A percentile compares a stretch with the other conserved stretches of the same genome.
Conservation (phyloP, 30 jellyfish, hydroid and myxozoan species). For the Hydractinia echinata region DNA sequence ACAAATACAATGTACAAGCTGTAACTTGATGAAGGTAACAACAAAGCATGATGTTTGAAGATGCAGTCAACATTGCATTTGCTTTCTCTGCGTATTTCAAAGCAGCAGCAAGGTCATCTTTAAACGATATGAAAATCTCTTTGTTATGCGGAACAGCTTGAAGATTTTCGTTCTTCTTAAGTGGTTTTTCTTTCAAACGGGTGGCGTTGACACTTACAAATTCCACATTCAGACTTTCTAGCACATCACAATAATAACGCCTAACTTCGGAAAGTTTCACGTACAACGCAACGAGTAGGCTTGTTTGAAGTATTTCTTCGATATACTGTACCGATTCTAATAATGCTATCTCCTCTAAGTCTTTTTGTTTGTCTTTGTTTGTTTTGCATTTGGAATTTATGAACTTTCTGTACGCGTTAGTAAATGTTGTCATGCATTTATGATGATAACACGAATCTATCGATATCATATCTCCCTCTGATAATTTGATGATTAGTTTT, state of each 20-base stretch:
- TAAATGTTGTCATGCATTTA: constrained; percentile 3
- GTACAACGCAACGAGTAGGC: neutral
- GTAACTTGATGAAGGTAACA: neutral
- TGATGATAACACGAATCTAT: neutral
- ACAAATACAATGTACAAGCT: neutral
- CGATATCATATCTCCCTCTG: neutral
- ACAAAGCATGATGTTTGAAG: constrained; percentile 10
- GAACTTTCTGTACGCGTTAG: neutral
- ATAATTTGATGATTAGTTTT: neutral
- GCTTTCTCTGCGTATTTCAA: neutral
- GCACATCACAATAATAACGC: neutral
- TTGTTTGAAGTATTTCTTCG: neutral
- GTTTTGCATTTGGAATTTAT: neutral
- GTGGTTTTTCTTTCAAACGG: neutral
- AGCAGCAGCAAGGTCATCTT: constrained; percentile 4
- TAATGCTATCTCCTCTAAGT: neutral
- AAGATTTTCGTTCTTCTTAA: neutral
- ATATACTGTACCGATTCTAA: neutral
- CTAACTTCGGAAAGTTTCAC: neutral
- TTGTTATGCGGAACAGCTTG: neutral
- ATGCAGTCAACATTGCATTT: neutral
- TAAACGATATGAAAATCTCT: neutral
- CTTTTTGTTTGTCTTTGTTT: neutral
- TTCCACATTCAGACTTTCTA: neutral
- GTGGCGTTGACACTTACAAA: neutral